Evolutionary conservation across 2,888 invertebrate species (phyloP).

Genomic region (Lottia scabra): DNA sequence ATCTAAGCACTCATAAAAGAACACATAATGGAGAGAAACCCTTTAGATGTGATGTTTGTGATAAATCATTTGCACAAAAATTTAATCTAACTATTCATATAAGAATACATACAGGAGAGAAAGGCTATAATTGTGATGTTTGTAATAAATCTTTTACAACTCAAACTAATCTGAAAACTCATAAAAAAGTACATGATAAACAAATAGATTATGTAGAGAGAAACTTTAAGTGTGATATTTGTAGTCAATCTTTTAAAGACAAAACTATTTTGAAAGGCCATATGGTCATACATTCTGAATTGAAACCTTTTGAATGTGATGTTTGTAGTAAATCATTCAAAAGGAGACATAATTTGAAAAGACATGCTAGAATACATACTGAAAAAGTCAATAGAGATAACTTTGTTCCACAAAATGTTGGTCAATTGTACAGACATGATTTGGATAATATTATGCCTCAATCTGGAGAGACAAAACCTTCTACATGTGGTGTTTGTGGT

Average conservation of each 20-base stretch:
- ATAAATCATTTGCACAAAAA: constrained; percentile 1
- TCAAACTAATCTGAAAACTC: too few species aligned
- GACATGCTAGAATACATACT: constrained; percentile 14
- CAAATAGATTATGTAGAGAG: too few species aligned
- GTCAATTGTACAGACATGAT: too few species aligned
- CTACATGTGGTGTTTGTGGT: constrained; percentile 13
- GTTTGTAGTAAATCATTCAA: background rate
- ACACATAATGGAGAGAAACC: background rate
- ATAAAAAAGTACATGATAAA: too few species aligned
- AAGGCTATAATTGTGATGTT: background rate
- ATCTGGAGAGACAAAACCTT: constrained; percentile 1
- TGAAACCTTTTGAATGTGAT: background rate
- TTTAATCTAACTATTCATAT: background rate
- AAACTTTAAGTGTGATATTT: background rate
- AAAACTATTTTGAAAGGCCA: background rate
- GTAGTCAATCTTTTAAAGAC: background rate
- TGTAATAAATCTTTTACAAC: background rate
- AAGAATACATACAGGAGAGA: background rate
- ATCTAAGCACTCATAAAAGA: background rate
- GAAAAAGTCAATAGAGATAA: background rate
- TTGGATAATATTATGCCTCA: background rate
- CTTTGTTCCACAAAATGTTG: background rate
- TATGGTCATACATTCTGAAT: background rate
- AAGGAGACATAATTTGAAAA: background rate
- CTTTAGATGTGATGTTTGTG: constrained; percentile 16